Evolutionary conservation across 2,888 invertebrate species (phyloP), one percentile per base, ranked within the genome.

Genomic region (Ptychoptera albimana): DNA sequence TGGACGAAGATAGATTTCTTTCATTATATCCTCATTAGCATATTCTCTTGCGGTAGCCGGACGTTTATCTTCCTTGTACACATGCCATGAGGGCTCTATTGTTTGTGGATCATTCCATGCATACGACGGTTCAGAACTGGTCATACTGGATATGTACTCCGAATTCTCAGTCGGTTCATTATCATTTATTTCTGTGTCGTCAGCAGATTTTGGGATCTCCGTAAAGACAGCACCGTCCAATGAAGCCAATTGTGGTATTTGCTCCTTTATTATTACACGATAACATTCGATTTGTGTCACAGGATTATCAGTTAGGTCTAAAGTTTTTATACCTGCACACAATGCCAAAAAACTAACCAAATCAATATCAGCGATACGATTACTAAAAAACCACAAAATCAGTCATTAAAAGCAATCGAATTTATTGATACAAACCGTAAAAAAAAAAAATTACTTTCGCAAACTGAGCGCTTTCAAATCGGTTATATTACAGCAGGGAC

Each of bases 401-500:
- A 23, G 7, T 5, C 3, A 5, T 23, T 23, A 9, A 35, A 48
- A 30, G 13, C 6, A 14, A 31, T 43, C 12, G 10, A 36, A 14
- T 4, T 34, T 37, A 2, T 3, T 9, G 2, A 54, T 54, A 45
- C n/a, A 37, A 42, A 32, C 39, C 16, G 11, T 23, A 37, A 42
- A 30, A 39, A 30, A 34, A 37, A 11, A 16, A 36, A 45, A 46
- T 54, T 52, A 68, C 69, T 59, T 59, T 50, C 54, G 50, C 3
- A 68, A 54, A 56, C 71, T 71, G 1, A 75, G 52, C 11, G 63
- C 57, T 48, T 60, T 60, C 7, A 75, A 55, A 32, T 65, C 50
- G 1, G 60, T 49, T 16, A 82, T 59, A 14, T 73, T 75, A 1
- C 74, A 70, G 46, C 79, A 65, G 0, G 77, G 74, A 37, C 74